Base-by-base conservation (phyloP, 1,140 invertebrate genomes). In the Panonychus citri region DNA sequence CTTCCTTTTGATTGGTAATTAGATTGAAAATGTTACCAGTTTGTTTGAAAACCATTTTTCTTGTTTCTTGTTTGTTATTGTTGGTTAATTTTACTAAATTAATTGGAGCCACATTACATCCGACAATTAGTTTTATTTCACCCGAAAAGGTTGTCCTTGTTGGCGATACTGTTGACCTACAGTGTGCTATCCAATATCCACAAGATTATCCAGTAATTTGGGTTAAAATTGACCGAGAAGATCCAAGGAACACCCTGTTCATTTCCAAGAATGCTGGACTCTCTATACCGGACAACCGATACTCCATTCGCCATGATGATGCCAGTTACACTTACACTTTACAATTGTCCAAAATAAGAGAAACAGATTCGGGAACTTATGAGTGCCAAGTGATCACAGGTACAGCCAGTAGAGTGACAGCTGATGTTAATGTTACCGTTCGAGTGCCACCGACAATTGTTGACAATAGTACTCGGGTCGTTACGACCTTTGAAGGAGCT, bases 71-170 rank as follows among this genome's bases (percentile, higher is more conserved):
- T 34, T 34, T 5, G 5, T 34, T 34, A 34, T 34, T 34, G 0
- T 34, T 34, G 5, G 12, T 34, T 12, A 34, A 34, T 34, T 34
- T 34, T 34, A 34, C 30, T 12, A 34, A 34, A 7, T 34, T 34
- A 34, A 34, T 34, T 34, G 30, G 30, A 34, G 12, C 30, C 30
- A 34, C 30, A 34, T 34, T 34, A 34, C 30, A 34, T 34, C 87
- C 87, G 3, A 86, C 83, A 1, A 91, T 91, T 64, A 87, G 85
- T 0, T 82, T 85, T 60, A 89, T 90, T 60, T 83, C 84, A 1
- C 83, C 87, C 66, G 82, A 86, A 67, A 84, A 88, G 72, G 85
- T 90, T 46, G 81, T 84, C 65, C 84, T 89, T 70, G 88, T 91
- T 61, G 86, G 86, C 2, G 82, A 82, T 27, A 81, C 82, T 15